Percentiles rank a stretch among this genome's conserved stretches.
Evolutionary conservation across 2,113 vertebrate genomes (phyloP).

Genomic region (Corythornis cristatus): DNA sequence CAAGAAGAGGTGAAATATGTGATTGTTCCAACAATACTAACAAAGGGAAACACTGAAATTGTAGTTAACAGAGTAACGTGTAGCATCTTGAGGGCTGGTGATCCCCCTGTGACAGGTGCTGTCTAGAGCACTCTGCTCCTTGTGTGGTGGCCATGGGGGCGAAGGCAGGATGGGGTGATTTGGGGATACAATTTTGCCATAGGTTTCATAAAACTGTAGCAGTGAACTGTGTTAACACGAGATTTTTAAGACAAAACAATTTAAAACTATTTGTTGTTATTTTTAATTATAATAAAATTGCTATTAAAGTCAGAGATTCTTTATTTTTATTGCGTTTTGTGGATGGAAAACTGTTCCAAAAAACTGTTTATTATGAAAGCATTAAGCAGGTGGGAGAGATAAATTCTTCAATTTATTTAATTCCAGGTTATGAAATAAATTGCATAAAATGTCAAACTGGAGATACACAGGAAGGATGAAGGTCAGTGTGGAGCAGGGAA

Average conservation of each 20-base stretch:
- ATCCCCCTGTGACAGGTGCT: neutral
- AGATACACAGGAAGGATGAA: neutral
- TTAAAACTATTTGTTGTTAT: slow-evolving; percentile 39
- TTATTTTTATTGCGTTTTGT: neutral
- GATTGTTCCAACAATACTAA: slow-evolving; percentile 27
- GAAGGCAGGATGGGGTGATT: neutral
- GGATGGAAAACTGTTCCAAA: neutral
- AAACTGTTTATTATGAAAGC: neutral
- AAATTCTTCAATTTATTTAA: too few species aligned
- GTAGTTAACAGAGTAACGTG: neutral
- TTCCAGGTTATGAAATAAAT: neutral
- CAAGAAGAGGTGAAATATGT: neutral
- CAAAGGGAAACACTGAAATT: neutral
- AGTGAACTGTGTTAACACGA: neutral
- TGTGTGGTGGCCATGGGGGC: neutral
- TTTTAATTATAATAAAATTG: slow-evolving; percentile 66
- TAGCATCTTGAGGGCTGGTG: slow-evolving; percentile 3
- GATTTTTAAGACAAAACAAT: slow-evolving; percentile 51
- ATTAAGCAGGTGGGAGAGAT: neutral
- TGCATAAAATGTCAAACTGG: neutral
- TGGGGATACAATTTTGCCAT: slow-evolving; percentile 40
- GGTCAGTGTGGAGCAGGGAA: neutral
- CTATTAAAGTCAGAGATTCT: neutral
- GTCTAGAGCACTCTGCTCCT: neutral
- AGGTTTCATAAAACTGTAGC: slow-evolving; percentile 36